Conservation (phyloP, 2,113 vertebrate species). For the Sebastes fasciatus region DNA sequence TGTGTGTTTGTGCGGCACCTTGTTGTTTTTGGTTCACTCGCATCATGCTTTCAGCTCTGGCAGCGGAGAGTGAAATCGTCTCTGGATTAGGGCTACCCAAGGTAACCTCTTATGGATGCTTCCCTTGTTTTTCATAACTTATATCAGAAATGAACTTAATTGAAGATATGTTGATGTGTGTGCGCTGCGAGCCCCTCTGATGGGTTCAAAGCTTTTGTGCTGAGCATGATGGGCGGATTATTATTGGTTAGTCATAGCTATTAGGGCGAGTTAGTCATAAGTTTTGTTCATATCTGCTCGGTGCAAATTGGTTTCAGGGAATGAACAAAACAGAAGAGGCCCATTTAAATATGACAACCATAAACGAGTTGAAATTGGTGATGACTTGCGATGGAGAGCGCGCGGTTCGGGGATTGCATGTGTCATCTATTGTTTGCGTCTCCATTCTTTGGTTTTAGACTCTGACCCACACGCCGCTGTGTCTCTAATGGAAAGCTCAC, state of each 20-base stretch:
- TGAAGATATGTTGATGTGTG: constrained; percentile 7
- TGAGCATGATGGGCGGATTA: constrained; percentile 17
- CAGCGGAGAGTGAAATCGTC: constrained; percentile 46
- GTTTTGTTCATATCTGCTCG: constrained; percentile 37
- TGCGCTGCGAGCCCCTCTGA: background rate
- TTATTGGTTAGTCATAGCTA: constrained; percentile 35
- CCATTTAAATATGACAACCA: constrained; percentile 17
- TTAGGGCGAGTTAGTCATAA: constrained; percentile 23
- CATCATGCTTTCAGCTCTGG: constrained; percentile 44
- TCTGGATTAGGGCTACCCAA: constrained; percentile 28
- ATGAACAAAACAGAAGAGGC: constrained; percentile 17
- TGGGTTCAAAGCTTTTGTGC: background rate
- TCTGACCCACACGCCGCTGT: constrained; percentile 14
- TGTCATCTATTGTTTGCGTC: constrained; percentile 39
- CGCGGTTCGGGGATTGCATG: constrained; percentile 15
- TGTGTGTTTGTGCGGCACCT: constrained; percentile 19
- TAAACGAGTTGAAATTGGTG: constrained; percentile 32
- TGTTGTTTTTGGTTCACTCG: constrained; percentile 65
- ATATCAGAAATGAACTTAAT: constrained; percentile 9
- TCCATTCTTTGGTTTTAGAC: constrained; percentile 29
- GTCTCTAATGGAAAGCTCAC: constrained; percentile 34
- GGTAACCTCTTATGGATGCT: constrained; percentile 48
- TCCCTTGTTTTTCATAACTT: constrained; percentile 2
- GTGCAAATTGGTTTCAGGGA: constrained; percentile 33
- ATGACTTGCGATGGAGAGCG: background rate